These are phyloP conservation scores for Lordiphosa mommai DNA, from an alignment of 1,140 invertebrate genomes.

Conservation along the genomic window DNA sequence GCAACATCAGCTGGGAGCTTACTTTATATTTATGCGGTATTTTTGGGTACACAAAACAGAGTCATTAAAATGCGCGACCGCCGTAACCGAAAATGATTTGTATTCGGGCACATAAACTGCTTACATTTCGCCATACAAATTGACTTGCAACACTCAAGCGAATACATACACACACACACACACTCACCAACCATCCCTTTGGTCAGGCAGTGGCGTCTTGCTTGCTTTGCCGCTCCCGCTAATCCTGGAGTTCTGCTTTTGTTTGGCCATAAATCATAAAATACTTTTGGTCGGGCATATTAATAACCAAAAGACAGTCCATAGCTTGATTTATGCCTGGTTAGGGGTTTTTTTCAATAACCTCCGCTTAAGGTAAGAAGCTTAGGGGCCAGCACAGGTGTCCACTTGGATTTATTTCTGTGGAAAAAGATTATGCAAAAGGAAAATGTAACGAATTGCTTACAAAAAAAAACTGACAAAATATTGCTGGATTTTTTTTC, in stretches of 20 bases:
- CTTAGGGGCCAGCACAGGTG: conserved; percentile 33
- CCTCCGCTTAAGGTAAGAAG: conserved; percentile 29
- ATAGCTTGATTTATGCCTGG: conserved; percentile 58
- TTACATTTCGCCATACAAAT: conserved; percentile 55
- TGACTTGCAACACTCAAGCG: conserved; percentile 44
- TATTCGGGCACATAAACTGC: conserved; percentile 37
- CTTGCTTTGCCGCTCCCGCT: conserved; percentile 20
- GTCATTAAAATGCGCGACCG: conserved; percentile 43
- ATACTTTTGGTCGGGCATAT: conserved; percentile 56
- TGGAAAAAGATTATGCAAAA: conserved; percentile 22
- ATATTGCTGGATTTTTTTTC: no score
- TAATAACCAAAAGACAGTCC: conserved; percentile 65
- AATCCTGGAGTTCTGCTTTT: conserved; percentile 35
- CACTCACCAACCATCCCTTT: conserved; percentile 16
- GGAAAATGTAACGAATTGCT: conserved; percentile 20
- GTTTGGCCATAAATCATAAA: conserved; percentile 59
- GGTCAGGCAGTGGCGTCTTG: not conserved
- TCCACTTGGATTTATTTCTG: conserved; percentile 3
- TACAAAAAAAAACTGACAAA: conserved; percentile 1
- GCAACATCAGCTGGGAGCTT: conserved; percentile 14
- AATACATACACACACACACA: conserved; percentile 7
- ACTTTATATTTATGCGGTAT: conserved; percentile 44
- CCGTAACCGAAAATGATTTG: conserved; percentile 50
- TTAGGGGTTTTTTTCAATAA: conserved; percentile 39
- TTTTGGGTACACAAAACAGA: conserved; percentile 4